These are phyloP conservation scores for Hyppa rectilinea DNA, from an alignment of 2,888 invertebrate species.

Conservation along the genomic window DNA sequence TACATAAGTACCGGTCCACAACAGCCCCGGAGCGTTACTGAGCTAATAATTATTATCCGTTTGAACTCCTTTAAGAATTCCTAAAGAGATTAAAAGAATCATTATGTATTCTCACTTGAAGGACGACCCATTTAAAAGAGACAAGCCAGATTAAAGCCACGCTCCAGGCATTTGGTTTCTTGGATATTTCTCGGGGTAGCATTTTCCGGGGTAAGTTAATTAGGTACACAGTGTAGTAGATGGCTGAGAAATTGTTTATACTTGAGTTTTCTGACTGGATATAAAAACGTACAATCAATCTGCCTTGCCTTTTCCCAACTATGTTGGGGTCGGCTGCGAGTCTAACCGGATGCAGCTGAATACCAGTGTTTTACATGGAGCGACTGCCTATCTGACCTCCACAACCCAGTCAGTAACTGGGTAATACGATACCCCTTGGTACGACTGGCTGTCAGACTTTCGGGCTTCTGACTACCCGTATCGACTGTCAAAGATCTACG, in stretches of 20 bases:
- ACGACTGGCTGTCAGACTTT: too few relatives aligned
- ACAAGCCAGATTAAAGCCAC: constrained; percentile 85
- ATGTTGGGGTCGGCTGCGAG: too few relatives aligned
- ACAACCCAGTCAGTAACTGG: too few relatives aligned
- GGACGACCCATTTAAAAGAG: constrained; percentile 71
- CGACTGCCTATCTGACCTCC: too few relatives aligned
- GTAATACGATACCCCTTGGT: too few relatives aligned
- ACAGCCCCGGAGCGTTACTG: constrained; percentile 51
- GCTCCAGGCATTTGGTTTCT: constrained; percentile 73
- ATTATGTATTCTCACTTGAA: constrained; percentile 87
- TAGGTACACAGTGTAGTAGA: constrained; percentile 30
- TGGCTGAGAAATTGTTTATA: constrained; percentile 5
- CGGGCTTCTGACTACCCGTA: too few relatives aligned
- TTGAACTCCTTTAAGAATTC: constrained; percentile 86
- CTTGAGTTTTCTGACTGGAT: not conserved
- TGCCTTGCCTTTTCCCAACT: too few relatives aligned
- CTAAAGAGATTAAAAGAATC: constrained; percentile 88
- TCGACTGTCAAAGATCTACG: too few relatives aligned
- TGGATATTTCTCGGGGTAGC: constrained; percentile 28
- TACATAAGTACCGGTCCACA: constrained; percentile 37
- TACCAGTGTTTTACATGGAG: too few relatives aligned
- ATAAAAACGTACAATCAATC: too few relatives aligned
- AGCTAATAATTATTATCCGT: constrained; percentile 75
- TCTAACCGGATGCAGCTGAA: too few relatives aligned
- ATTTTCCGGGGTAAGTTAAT: constrained; percentile 48